A percentile compares a stretch with the other conserved stretches of the same genome.
Conservation (phyloP, 2,113 vertebrate species). For the Syngnathoides biaculeatus region DNA sequence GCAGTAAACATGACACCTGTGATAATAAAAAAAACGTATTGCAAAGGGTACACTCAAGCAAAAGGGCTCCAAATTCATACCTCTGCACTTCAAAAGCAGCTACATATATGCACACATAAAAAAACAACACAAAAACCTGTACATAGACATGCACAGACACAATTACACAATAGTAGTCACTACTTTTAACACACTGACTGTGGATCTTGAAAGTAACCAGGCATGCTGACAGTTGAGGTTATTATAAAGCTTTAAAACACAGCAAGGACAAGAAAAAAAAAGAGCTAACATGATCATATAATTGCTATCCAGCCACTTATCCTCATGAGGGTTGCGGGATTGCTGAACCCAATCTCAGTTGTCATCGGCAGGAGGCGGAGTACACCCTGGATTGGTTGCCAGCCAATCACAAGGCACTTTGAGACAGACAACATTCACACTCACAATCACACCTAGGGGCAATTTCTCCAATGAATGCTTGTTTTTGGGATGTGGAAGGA, state of each 20-base stretch:
- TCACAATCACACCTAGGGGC: too few relatives aligned
- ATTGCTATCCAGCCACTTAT: too few relatives aligned
- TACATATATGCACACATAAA: conserved; percentile 1
- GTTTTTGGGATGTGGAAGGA: too few relatives aligned
- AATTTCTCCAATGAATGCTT: too few relatives aligned
- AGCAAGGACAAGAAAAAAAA: neutral
- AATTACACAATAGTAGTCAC: neutral
- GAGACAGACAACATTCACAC: too few relatives aligned
- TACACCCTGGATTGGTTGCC: too few relatives aligned
- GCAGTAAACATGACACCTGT: conserved; percentile 20
- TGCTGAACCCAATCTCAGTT: too few relatives aligned
- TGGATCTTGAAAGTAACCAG: conserved; percentile 18
- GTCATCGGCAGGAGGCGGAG: too few relatives aligned
- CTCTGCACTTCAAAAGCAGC: conserved; percentile 41
- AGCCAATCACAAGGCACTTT: too few relatives aligned
- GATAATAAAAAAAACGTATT: conserved; percentile 42
- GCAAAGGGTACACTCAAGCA: conserved; percentile 35
- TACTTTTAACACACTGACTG: neutral
- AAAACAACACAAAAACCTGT: conserved; percentile 13
- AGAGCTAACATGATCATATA: neutral
- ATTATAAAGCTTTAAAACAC: conserved; percentile 1
- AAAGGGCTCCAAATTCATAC: conserved; percentile 8
- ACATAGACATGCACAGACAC: conserved; percentile 8
- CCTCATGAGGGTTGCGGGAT: too few relatives aligned
- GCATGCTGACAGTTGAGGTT: conserved; percentile 9